Evolutionary conservation across 2,888 invertebrate species (phyloP).

Genomic region (Hedychridium roseum): DNA sequence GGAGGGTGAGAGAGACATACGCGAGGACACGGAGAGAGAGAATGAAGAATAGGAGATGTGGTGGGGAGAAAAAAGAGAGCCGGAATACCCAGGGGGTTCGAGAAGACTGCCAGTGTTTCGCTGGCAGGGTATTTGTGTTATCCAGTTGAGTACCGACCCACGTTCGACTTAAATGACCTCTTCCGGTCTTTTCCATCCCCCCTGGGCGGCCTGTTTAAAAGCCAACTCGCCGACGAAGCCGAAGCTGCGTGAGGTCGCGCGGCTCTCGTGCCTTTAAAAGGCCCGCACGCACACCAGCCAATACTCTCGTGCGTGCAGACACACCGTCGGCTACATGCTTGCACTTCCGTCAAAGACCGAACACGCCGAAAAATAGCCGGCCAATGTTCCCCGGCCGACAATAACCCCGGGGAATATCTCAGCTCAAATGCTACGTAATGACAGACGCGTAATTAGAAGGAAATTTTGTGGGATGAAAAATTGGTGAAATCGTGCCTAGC

Average conservation of each 20-base stretch:
- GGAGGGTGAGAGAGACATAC: conserved; percentile 2
- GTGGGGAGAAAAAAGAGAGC: conserved; percentile 9
- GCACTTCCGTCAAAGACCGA: no score
- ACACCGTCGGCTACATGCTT: no score
- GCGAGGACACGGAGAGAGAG: conserved; percentile 8
- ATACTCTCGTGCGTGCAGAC: no score
- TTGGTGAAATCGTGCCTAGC: no score
- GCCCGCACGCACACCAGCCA: conserved; percentile 8
- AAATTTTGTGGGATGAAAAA: no score
- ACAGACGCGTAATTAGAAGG: no score
- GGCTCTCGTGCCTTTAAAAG: conserved; percentile 5
- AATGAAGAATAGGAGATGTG: conserved; percentile 12
- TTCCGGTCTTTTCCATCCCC: conserved; percentile 32
- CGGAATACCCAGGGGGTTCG: conserved; percentile 19
- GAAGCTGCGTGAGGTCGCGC: conserved; percentile 22
- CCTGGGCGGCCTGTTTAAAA: conserved; percentile 30
- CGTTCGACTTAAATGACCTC: conserved; percentile 40
- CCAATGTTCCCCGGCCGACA: no score
- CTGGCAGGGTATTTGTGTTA: conserved; percentile 35
- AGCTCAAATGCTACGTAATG: no score
- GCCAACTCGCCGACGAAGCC: conserved; percentile 16
- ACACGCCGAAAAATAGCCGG: no score
- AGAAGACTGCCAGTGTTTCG: no score
- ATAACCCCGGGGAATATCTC: no score
- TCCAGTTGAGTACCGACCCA: conserved; percentile 27